phyloP scores from a whole-genome alignment of 2,113 vertebrate species.

The Otus sunia region DNA sequence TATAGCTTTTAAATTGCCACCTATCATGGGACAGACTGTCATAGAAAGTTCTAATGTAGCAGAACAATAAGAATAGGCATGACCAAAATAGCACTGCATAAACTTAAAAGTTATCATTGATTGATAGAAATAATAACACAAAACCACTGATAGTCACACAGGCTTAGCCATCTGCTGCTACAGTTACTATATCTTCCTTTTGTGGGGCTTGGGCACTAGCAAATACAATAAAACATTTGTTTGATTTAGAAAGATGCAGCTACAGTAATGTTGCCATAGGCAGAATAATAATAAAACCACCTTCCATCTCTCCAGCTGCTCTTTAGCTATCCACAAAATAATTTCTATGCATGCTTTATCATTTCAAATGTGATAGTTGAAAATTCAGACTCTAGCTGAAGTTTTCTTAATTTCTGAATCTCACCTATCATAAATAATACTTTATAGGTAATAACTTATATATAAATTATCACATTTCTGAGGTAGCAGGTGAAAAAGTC shows the following conservation, averaged over 20 bases:
- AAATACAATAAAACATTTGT: neutral
- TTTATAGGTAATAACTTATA: neutral
- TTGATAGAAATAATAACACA: neutral
- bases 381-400: neutral
- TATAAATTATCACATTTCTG: neutral
- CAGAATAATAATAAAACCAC: neutral
- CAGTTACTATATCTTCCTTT: neutral
- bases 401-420: neutral
- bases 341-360: neutral
- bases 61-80: neutral
- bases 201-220: neutral
- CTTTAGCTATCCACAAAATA: neutral
- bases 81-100: neutral
- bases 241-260: neutral
- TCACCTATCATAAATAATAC: neutral
- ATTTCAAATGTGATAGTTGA: neutral
- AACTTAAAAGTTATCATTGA: neutral
- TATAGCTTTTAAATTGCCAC: neutral
- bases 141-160: neutral
- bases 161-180: neutral
- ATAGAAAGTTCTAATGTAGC: neutral
- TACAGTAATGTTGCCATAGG: neutral
- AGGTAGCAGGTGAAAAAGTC: neutral
- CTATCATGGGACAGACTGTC: neutral
- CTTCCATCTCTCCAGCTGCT: neutral